Percentiles rank a stretch among this genome's conserved stretches.
Conservation (phyloP, 2,113 vertebrate genomes). For the Thymallus thymallus region DNA sequence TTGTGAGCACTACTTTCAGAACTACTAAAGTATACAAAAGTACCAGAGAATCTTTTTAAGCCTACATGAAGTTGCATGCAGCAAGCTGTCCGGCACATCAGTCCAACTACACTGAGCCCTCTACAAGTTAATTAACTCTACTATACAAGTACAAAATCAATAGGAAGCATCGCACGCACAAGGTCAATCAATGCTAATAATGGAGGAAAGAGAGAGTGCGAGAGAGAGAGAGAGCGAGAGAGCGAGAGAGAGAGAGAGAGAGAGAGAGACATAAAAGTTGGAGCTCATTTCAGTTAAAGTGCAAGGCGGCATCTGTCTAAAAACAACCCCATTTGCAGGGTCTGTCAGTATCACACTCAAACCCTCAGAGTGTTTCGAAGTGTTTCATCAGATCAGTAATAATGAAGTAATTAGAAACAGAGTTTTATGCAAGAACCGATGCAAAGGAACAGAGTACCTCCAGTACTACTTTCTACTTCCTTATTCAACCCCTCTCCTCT, state of each 20-base stretch:
- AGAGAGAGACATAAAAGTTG: conserved; percentile 8
- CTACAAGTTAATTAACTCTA: conserved; percentile 40
- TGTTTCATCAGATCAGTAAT: too few species aligned
- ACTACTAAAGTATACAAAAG: too few species aligned
- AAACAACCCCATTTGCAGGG: neutral
- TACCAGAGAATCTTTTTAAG: neutral
- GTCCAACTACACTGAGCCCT: conserved; percentile 3
- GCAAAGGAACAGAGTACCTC: too few species aligned
- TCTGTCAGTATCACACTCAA: neutral
- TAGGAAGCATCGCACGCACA: conserved; percentile 15
- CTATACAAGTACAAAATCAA: conserved; percentile 29
- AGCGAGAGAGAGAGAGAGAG: too few species aligned
- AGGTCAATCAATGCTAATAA: conserved; percentile 42
- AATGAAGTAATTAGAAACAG: neutral
- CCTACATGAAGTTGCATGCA: conserved; percentile 30
- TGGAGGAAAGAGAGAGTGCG: neutral
- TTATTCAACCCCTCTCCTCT: neutral
- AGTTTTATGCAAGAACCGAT: too few species aligned
- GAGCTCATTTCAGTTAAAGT: neutral
- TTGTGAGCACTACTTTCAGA: too few species aligned
- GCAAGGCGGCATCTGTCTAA: conserved; percentile 4
- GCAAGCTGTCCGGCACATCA: conserved; percentile 17
- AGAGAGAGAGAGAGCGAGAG: neutral
- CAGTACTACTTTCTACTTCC: too few species aligned
- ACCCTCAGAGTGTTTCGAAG: neutral